A percentile compares a stretch with the other conserved stretches of the same genome.
phyloP scores from a whole-genome alignment of 2,888 invertebrate species.

The Trisateles emortualis region DNA sequence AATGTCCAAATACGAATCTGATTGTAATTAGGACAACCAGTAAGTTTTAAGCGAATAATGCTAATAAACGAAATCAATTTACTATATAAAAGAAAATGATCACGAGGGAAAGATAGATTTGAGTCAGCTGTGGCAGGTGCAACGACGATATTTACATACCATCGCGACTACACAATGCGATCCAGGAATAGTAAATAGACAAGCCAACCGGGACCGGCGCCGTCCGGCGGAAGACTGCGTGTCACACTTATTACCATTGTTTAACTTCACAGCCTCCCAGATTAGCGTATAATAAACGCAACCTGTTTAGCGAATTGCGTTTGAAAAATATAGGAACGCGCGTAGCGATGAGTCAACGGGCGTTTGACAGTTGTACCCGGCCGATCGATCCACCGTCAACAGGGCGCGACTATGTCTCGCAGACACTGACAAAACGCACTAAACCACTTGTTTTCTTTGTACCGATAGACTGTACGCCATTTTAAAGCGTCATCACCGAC shows the following conservation, averaged over 20 bases:
- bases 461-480: slow-evolving; percentile 54
- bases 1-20: slow-evolving; percentile 46
- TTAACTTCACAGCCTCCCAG: slow-evolving; percentile 39
- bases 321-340: slow-evolving; percentile 69
- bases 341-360: slow-evolving; percentile 81
- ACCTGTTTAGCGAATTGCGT: slow-evolving; percentile 70
- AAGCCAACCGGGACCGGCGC: slow-evolving; percentile 7
- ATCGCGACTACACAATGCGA: slow-evolving; percentile 43
- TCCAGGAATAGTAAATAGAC: slow-evolving; percentile 20
- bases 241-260: slow-evolving; percentile 51
- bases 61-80: slow-evolving; percentile 16
- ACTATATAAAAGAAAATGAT: slow-evolving; percentile 36
- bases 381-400: slow-evolving; percentile 81
- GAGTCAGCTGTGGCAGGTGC: slow-evolving; percentile 52
- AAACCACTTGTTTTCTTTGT: slow-evolving; percentile 62
- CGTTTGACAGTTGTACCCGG: slow-evolving; percentile 80
- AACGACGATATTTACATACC: slow-evolving; percentile 46
- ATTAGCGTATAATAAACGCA: slow-evolving; percentile 47
- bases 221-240: slow-evolving; percentile 16
- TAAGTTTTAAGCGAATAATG: slow-evolving; percentile 46
- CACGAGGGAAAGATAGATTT: slow-evolving; percentile 39
- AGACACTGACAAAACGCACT: slow-evolving; percentile 44
- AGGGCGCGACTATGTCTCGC: slow-evolving; percentile 66
- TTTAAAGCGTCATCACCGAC: slow-evolving; percentile 61
- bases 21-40: slow-evolving; percentile 39